Conservation (phyloP, 2,113 vertebrate genomes). For the Calyptomena viridis region DNA sequence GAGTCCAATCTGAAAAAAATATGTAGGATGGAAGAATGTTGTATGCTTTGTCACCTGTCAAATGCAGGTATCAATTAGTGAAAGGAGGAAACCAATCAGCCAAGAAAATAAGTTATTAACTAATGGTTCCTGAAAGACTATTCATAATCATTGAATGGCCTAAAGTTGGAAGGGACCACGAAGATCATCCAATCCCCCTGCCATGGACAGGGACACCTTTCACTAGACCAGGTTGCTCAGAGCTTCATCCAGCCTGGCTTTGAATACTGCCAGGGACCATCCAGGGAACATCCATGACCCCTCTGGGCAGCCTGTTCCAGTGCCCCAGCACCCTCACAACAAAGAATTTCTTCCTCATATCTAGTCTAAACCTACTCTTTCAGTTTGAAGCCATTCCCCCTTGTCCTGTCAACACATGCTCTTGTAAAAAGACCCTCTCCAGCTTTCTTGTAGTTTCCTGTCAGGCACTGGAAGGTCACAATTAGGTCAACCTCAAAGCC, state of each 20-base stretch:
- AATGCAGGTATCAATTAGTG: not conserved
- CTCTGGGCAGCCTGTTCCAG: not conserved
- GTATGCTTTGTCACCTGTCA: not conserved
- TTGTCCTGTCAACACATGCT: not conserved
- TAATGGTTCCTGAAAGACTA: not conserved
- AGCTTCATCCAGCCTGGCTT: not conserved
- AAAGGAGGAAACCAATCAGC: not conserved
- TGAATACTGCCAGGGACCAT: not conserved
- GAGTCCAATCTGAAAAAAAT: not conserved
- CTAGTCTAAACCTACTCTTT: not conserved
- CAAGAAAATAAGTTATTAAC: not conserved
- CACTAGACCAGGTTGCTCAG: not conserved
- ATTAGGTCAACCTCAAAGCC: no score
- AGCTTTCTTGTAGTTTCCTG: not conserved
- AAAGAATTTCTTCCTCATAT: not conserved
- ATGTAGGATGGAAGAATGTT: not conserved
- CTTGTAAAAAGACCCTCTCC: not conserved
- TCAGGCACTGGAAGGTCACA: not conserved
- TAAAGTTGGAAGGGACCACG: not conserved
- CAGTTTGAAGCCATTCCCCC: not conserved
- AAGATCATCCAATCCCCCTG: rapidly evolving
- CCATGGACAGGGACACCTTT: not conserved
- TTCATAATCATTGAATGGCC: not conserved
- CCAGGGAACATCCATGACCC: no score
- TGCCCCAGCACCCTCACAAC: not conserved